These are phyloP conservation scores for Chironomus riparius DNA, from an alignment of 2,888 invertebrate genomes.

Conservation along the genomic window DNA sequence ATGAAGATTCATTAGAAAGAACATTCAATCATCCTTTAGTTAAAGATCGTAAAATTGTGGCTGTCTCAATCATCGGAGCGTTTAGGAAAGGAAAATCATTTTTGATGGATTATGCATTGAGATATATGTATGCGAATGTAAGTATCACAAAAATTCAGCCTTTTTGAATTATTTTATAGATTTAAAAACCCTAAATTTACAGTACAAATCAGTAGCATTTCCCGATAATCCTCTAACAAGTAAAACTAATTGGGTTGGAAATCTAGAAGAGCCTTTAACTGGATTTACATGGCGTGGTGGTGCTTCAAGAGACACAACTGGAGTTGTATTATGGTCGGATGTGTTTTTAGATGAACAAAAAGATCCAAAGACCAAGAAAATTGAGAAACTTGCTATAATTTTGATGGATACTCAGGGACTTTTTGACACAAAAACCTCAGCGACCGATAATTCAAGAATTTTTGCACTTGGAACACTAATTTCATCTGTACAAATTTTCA, in stretches of 20 bases:
- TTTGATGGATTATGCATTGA: too few relatives aligned
- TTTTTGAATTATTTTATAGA: too few relatives aligned
- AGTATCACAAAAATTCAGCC: too few relatives aligned
- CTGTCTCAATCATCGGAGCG: too few relatives aligned
- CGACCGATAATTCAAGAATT: conserved; percentile 18
- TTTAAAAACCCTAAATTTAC: too few relatives aligned
- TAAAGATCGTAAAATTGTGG: too few relatives aligned
- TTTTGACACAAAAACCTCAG: conserved; percentile 21
- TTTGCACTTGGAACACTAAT: conserved; percentile 22
- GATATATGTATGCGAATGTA: too few relatives aligned
- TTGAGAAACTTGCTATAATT: conserved; percentile 22
- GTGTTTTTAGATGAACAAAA: conserved; percentile 3
- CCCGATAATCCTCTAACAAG: background rate
- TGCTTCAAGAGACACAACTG: conserved; percentile 12
- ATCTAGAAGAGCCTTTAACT: background rate
- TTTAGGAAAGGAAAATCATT: too few relatives aligned
- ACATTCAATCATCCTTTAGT: too few relatives aligned
- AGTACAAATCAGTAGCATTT: background rate
- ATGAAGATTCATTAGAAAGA: too few relatives aligned
- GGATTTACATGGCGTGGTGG: conserved; percentile 27
- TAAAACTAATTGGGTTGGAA: background rate
- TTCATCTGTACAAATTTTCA: conserved; percentile 25
- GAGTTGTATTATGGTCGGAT: conserved; percentile 27
- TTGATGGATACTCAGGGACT: conserved; percentile 27
- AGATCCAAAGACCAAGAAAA: background rate